Conservation (phyloP, 2,797 vertebrate genomes). For the Acanthopagrus latus region DNA sequence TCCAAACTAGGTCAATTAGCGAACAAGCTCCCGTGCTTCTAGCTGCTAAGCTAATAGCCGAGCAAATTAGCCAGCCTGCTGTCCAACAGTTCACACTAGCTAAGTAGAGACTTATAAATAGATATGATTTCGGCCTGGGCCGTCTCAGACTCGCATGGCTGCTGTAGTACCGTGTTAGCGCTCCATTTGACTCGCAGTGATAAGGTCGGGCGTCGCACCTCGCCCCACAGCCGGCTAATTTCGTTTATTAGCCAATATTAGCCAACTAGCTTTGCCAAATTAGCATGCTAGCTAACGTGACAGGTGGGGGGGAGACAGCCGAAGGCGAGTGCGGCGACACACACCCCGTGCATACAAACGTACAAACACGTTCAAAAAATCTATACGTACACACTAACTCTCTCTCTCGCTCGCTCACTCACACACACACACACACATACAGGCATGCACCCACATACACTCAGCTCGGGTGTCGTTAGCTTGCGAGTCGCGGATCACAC, state of each 20-base stretch:
- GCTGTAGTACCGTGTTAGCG: neutral
- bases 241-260: slow-evolving; percentile 68
- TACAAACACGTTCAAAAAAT: slow-evolving; percentile 24
- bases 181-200: neutral
- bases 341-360: neutral
- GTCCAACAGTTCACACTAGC: slow-evolving; percentile 39
- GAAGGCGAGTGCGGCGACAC: slow-evolving; percentile 17
- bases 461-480: slow-evolving; percentile 56
- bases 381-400: slow-evolving; percentile 2
- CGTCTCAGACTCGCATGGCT: neutral
- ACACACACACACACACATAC: neutral
- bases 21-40: slow-evolving; percentile 30
- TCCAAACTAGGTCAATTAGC: slow-evolving; percentile 77
- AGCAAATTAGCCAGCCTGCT: slow-evolving; percentile 66
- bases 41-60: slow-evolving; percentile 73
- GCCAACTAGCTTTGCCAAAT: slow-evolving; percentile 70
- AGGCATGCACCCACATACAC: slow-evolving; percentile 29
- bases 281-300: slow-evolving; percentile 76
- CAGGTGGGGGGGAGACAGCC: slow-evolving; percentile 55
- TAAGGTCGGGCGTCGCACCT: slow-evolving; percentile 17
- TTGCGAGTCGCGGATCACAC: slow-evolving; percentile 40
- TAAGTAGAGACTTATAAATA: slow-evolving; percentile 17
- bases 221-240: slow-evolving; percentile 57
- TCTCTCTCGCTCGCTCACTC: neutral
- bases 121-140: slow-evolving; percentile 1